A percentile compares a stretch with the other conserved stretches of the same genome.
Conservation (phyloP, 2,888 invertebrate genomes). For the Sylvicola cinctus region DNA sequence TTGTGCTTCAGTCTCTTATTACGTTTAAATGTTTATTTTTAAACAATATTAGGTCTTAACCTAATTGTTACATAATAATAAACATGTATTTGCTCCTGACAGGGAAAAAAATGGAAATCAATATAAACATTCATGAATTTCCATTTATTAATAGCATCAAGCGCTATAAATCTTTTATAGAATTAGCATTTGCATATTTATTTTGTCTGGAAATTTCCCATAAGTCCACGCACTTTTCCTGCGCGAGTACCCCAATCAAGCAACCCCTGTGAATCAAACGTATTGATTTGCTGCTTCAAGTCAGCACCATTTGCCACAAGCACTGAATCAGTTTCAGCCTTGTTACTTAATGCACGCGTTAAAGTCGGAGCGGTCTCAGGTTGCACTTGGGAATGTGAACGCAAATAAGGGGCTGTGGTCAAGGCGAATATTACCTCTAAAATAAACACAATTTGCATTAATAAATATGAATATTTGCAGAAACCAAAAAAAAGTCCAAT, state of each 20-base stretch:
- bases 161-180: background rate
- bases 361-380: constrained; percentile 6
- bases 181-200: background rate
- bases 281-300: constrained; percentile 3
- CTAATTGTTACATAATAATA: no score
- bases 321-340: constrained; percentile 2
- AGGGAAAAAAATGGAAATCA: no score
- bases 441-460: background rate
- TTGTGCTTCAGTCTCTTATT: no score
- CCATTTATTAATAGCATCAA: background rate
- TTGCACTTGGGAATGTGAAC: constrained; percentile 3
- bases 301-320: background rate
- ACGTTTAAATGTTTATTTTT: no score
- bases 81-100: no score
- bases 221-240: constrained; percentile 4
- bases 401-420: constrained; percentile 7
- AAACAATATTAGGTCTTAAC: no score
- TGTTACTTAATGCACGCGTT: constrained; percentile 1
- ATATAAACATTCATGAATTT: background rate
- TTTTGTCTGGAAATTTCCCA: background rate
- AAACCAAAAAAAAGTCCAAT: background rate
- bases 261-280: constrained; percentile 5
- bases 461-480: background rate
- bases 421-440: constrained; percentile 6
- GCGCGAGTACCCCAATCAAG: constrained; percentile 5